Conservation (phyloP, 2,113 vertebrate genomes). For the Spheniscus mendiculus region DNA sequence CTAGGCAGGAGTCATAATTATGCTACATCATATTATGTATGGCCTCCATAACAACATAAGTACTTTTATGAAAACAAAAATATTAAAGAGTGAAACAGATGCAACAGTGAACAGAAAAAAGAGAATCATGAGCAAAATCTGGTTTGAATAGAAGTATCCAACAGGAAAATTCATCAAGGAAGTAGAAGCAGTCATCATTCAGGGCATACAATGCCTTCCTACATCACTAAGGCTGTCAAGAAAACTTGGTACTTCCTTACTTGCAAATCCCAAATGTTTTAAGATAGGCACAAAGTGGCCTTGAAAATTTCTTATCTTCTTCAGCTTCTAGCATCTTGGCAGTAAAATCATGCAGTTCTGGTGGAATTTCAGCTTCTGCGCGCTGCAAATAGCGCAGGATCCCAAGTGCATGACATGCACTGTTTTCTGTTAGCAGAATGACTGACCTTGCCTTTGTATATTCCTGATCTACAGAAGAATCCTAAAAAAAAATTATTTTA, state of each 20-base stretch:
- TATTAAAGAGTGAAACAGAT: not conserved
- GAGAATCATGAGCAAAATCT: not conserved
- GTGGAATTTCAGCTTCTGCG: conserved; percentile 76
- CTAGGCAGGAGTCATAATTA: not conserved
- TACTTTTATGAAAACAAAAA: no score
- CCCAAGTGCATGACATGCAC: conserved; percentile 47
- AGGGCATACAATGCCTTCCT: not conserved
- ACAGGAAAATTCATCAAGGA: not conserved
- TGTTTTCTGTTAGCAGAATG: conserved; percentile 84
- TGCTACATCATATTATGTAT: not conserved
- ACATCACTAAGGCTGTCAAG: not conserved
- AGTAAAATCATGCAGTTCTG: conserved; percentile 76
- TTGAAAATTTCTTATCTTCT: conserved; percentile 74
- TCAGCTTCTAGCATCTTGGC: conserved; percentile 70
- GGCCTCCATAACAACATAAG: not conserved
- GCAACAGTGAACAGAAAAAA: not conserved
- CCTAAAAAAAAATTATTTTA: not conserved
- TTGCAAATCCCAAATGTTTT: conserved; percentile 90
- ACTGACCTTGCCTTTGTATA: conserved; percentile 75
- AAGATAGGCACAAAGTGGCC: conserved; percentile 81
- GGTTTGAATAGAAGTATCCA: not conserved
- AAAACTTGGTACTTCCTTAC: conserved; percentile 59
- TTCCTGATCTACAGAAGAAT: conserved; percentile 21
- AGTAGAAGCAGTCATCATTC: not conserved
- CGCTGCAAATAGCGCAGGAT: conserved; percentile 80